A percentile compares a stretch with the other conserved stretches of the same genome.
These are phyloP conservation scores for Noctua pronuba DNA, from an alignment of 2,888 invertebrate genomes.

Conservation along the genomic window DNA sequence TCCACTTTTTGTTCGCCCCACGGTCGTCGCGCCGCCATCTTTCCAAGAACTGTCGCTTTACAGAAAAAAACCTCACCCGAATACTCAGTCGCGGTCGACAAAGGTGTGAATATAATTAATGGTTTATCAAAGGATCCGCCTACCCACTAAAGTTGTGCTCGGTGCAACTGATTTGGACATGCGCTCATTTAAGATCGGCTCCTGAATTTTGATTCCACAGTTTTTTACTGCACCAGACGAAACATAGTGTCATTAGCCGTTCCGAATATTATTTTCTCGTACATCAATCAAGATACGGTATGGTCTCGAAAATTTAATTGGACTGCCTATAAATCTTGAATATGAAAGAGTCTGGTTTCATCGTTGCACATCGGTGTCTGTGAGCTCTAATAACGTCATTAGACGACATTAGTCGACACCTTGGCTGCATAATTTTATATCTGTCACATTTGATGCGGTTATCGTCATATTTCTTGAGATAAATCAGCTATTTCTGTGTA, in stretches of 20 bases:
- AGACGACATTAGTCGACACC: constrained; percentile 74
- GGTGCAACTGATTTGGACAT: constrained; percentile 76
- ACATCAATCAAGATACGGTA: constrained; percentile 76
- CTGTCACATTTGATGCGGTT: constrained; percentile 72
- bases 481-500: constrained; percentile 66
- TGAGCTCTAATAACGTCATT: constrained; percentile 66
- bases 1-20: constrained; percentile 78
- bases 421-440: constrained; percentile 71
- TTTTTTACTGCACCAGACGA: constrained; percentile 57
- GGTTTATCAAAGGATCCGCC: constrained; percentile 85
- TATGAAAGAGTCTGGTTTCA: constrained; percentile 71
- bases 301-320: constrained; percentile 75
- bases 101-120: constrained; percentile 90
- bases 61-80: constrained; percentile 73
- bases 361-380: constrained; percentile 63
- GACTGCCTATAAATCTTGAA: constrained; percentile 75
- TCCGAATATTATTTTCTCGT: constrained; percentile 68
- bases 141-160: constrained; percentile 69
- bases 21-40: constrained; percentile 75
- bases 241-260: constrained; percentile 65
- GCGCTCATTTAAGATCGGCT: constrained; percentile 71
- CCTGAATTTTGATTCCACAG: constrained; percentile 61
- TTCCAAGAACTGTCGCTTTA: constrained; percentile 85
- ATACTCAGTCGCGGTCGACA: constrained; percentile 75
- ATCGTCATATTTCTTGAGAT: constrained; percentile 70